phyloP scores from a whole-genome alignment of 2,888 invertebrate genomes.

The Mactromeris polynyma region DNA sequence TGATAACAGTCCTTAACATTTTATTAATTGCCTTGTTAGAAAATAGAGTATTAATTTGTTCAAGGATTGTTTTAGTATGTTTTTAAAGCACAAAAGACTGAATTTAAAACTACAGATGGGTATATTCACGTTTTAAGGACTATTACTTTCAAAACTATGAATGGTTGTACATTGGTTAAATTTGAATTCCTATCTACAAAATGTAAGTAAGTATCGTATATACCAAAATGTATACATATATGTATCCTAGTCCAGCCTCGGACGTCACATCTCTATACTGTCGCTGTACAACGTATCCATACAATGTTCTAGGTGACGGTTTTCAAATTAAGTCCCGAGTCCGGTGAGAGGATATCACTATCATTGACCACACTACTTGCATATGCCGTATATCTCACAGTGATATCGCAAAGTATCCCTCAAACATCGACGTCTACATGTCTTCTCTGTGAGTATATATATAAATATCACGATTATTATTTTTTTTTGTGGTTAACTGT shows the following conservation, averaged over 20 bases:
- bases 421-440: conserved; percentile 67
- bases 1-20: too few species aligned
- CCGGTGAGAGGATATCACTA: conserved; percentile 67
- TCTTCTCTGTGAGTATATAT: conserved; percentile 63
- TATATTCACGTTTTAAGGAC: too few species aligned
- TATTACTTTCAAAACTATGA: too few species aligned
- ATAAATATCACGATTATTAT: neutral
- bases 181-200: too few species aligned
- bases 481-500: neutral
- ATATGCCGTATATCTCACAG: conserved; percentile 68
- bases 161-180: too few species aligned
- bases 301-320: conserved; percentile 31
- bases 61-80: neutral
- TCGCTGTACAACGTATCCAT: neutral
- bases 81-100: too few species aligned
- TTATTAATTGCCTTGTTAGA: too few species aligned
- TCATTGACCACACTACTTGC: conserved; percentile 67
- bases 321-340: conserved; percentile 65
- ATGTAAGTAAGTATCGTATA: too few species aligned
- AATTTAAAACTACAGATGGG: too few species aligned
- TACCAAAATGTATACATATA: neutral
- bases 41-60: too few species aligned
- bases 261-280: too few species aligned
- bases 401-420: conserved; percentile 72
- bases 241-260: neutral